These are phyloP conservation scores for Lacerta bilineata DNA, from an alignment of 2,797 vertebrate genomes.

Conservation along the genomic window DNA sequence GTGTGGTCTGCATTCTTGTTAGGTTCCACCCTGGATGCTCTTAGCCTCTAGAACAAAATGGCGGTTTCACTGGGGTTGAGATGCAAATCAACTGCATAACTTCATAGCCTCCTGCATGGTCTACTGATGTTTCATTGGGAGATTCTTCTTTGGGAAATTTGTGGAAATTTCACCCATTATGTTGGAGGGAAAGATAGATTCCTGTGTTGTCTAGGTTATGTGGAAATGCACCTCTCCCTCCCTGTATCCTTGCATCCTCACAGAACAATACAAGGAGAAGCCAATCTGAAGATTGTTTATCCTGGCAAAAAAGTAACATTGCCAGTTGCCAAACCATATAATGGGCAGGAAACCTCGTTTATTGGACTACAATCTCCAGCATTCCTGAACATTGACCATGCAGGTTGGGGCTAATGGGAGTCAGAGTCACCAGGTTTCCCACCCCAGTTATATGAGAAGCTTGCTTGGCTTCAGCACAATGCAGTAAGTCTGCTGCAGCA, in stretches of 20 bases:
- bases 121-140: not conserved
- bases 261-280: not conserved
- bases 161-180: not conserved
- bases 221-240: not conserved
- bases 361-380: too few species aligned
- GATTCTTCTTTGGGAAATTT: too few species aligned
- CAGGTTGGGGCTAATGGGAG: too few species aligned
- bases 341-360: too few species aligned
- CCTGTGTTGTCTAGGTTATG: not conserved
- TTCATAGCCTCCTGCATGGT: not conserved
- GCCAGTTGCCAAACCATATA: not conserved
- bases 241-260: not conserved
- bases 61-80: not conserved
- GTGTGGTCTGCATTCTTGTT: not conserved
- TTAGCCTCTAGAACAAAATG: not conserved
- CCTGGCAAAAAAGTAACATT: not conserved
- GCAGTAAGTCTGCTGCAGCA: not conserved
- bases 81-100: not conserved
- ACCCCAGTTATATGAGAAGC: not conserved
- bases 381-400: too few species aligned
- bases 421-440: too few species aligned
- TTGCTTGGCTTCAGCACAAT: not conserved
- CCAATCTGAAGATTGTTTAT: not conserved
- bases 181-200: not conserved
- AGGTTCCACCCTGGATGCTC: not conserved